These are phyloP conservation scores for Acrocera orbiculus DNA, from an alignment of 2,888 invertebrate species.

Conservation along the genomic window DNA sequence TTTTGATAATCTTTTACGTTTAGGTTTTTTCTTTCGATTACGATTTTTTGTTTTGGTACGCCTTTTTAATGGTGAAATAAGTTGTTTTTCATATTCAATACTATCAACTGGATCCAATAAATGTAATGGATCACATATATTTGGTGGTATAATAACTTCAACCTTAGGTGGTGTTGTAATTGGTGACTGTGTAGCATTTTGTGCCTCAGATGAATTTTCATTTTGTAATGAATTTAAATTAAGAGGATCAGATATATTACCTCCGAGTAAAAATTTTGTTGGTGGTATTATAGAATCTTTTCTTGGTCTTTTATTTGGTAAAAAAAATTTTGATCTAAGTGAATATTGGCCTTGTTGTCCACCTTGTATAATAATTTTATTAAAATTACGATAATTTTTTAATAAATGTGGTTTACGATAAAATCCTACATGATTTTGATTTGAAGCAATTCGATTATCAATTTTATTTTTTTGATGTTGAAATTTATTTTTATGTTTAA, in stretches of 20 bases:
- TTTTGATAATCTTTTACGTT: constrained; percentile 25
- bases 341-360: no score
- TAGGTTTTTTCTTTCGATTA: constrained; percentile 46
- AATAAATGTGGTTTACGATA: no score
- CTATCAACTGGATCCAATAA: constrained; percentile 62
- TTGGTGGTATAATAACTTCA: constrained; percentile 82
- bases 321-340: constrained; percentile 47
- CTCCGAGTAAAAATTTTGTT: constrained; percentile 83
- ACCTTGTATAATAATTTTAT: no score
- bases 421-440: no score
- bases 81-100: constrained; percentile 63
- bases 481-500: no score
- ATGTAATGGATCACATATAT: constrained; percentile 82
- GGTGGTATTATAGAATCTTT: constrained; percentile 68
- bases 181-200: constrained; percentile 45
- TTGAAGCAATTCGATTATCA: no score
- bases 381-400: no score
- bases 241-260: constrained; percentile 86
- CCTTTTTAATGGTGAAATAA: constrained; percentile 51
- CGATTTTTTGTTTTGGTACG: constrained; percentile 36
- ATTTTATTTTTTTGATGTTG: no score
- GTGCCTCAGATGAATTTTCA: constrained; percentile 69
- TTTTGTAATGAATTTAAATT: constrained; percentile 83
- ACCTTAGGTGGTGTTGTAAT: constrained; percentile 43
- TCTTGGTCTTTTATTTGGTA: constrained; percentile 54